Conservation (phyloP, 2,888 invertebrate genomes). For the Capitulum mitella region DNA sequence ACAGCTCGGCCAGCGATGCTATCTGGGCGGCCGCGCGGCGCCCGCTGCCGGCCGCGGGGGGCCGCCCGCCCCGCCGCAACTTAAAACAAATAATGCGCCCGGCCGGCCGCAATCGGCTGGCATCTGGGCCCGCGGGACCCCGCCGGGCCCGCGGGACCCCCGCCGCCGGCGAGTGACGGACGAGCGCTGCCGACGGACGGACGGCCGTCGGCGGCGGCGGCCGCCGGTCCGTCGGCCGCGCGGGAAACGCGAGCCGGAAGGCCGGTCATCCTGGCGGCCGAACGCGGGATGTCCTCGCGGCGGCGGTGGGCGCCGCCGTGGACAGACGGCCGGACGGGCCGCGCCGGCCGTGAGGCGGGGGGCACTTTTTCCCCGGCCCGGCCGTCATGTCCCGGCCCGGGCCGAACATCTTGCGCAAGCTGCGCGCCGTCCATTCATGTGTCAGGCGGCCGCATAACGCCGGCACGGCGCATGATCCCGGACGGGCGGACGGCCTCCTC, state of each 20-base stretch:
- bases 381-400: neutral
- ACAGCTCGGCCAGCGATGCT: neutral
- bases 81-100: constrained; percentile 10
- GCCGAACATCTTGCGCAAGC: neutral
- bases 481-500: neutral
- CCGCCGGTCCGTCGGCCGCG: neutral
- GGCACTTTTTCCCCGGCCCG: neutral
- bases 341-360: neutral
- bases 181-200: neutral
- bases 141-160: neutral
- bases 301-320: too few relatives aligned
- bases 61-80: neutral
- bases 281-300: too few relatives aligned
- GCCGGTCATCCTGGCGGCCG: too few relatives aligned
- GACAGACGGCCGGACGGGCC: neutral
- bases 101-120: neutral
- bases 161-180: neutral
- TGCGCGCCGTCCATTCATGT: neutral
- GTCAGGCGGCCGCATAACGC: neutral
- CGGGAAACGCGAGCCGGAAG: too few relatives aligned
- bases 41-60: neutral
- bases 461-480: neutral
- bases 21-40: neutral
- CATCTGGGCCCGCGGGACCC: neutral
- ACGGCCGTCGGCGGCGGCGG: neutral